Evolutionary conservation across 2,797 vertebrate genomes (phyloP).

Genomic region (Microctenopoma lineatum): DNA sequence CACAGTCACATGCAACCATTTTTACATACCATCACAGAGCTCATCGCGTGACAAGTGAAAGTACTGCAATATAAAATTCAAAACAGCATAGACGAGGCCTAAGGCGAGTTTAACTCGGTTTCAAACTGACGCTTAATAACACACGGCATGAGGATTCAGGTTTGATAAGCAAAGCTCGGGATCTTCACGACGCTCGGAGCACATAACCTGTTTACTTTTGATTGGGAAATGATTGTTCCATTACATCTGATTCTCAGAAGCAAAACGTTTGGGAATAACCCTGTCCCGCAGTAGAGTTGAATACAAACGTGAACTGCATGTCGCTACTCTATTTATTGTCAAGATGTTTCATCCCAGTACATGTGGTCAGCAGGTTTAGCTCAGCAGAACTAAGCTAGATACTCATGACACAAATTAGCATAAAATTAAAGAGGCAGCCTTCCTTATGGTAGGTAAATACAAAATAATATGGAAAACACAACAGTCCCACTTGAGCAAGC

Average conservation of each 20-base stretch:
- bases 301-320: not conserved
- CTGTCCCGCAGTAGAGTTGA: not conserved
- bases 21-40: constrained; percentile 14
- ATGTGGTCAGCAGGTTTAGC: too few relatives aligned
- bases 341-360: too few relatives aligned
- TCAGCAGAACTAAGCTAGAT: too few relatives aligned
- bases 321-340: too few relatives aligned
- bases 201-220: constrained; percentile 13
- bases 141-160: constrained; percentile 11
- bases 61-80: constrained; percentile 3
- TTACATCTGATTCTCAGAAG: constrained; percentile 7
- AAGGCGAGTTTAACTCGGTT: constrained; percentile 19
- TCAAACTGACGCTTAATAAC: constrained; percentile 31
- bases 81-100: constrained; percentile 2
- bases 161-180: constrained; percentile 16
- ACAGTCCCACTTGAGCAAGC: too few relatives aligned
- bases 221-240: not conserved
- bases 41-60: constrained; percentile 14
- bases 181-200: not conserved
- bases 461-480: too few relatives aligned
- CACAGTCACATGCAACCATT: constrained; percentile 28
- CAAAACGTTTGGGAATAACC: not conserved
- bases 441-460: too few relatives aligned
- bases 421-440: too few relatives aligned
- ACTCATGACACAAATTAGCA: too few relatives aligned